Base-by-base conservation (phyloP, 2,797 vertebrate genomes). In the Glyptemys insculpta region DNA sequence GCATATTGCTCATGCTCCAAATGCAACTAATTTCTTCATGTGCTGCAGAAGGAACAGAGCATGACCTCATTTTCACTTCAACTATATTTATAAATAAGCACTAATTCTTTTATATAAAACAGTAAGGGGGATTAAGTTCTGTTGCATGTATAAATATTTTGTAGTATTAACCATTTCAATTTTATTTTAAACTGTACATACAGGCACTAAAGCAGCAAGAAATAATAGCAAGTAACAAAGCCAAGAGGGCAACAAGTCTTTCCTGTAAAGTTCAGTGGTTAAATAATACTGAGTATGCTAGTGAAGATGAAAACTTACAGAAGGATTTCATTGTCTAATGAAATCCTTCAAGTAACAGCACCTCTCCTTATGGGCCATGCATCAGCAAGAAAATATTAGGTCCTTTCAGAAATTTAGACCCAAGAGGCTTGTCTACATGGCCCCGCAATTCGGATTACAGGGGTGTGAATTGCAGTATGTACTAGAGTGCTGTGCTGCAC, bases 191-290 rank as follows among this genome's bases (percentile, higher is more conserved):
- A 14, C 85, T 79, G 18, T 52, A 41, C 59, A 56, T 54, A 3
- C 27, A 87, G 93, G 14, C 19, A n/a, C 52, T 83, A 34, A 91
- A 82, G 14, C 52, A 96, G 29, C 29, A 93, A 85, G 76, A 90
- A 31, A 1, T 44, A 81, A 93, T 4, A 86, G 4, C 62, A 92
- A 81, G 53, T 68, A 62, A n/a, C n/a, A n/a, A 2, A 93, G 76
- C 8, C 65, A 72, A 65, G 59, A 94, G 83, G 12, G 85, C 62
- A 34, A 83, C 3, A 78, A 91, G 83, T 62, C 23, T 91, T 85
- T 37, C 31, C 14, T 56, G 31, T 54, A 34, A 89, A 53, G 68
- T 89, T 92, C 81, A 83, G 4, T 1, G 91, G 23, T 44, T 57
- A 85, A 86, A 96, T 21, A 80, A 90, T 47, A 91, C 1, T 11